Evolutionary conservation across 2,888 invertebrate species (phyloP).

Genomic region (Seladonia tumulorum): DNA sequence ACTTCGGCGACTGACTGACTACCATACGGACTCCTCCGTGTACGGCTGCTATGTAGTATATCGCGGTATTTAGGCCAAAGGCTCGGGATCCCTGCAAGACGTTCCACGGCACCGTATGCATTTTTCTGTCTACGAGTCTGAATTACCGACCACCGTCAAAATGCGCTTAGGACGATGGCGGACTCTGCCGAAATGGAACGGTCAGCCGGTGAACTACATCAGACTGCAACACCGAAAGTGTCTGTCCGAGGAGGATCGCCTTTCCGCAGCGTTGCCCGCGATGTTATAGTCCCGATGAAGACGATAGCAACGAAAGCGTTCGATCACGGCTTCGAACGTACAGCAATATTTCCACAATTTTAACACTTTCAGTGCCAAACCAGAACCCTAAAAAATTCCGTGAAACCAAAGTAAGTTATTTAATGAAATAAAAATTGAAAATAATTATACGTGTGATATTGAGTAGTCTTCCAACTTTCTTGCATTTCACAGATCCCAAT

Average conservation of each 20-base stretch:
- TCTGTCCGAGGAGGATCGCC: neutral
- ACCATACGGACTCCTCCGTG: slow-evolving; percentile 58
- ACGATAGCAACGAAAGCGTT: neutral
- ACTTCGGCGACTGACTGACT: slow-evolving; percentile 67
- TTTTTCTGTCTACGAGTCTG: neutral
- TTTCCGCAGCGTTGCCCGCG: neutral
- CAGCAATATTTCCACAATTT: neutral
- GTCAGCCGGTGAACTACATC: no score
- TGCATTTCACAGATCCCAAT: no score
- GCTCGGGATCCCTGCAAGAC: neutral
- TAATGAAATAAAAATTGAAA: no score
- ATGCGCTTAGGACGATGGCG: neutral
- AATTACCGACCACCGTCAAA: neutral
- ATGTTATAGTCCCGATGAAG: neutral
- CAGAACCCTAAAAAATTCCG: no score
- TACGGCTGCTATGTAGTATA: slow-evolving; percentile 37
- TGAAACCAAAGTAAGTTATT: no score
- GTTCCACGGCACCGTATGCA: neutral
- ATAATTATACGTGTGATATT: no score
- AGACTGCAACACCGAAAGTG: neutral
- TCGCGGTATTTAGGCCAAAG: slow-evolving; percentile 73
- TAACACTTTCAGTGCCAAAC: no score
- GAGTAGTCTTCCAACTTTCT: no score
- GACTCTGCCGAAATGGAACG: slow-evolving; percentile 1
- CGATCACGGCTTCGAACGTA: neutral